A percentile compares a stretch with the other conserved stretches of the same genome.
These are phyloP conservation scores for Prinia subflava DNA, from an alignment of 2,113 vertebrate species.

Conservation along the genomic window DNA sequence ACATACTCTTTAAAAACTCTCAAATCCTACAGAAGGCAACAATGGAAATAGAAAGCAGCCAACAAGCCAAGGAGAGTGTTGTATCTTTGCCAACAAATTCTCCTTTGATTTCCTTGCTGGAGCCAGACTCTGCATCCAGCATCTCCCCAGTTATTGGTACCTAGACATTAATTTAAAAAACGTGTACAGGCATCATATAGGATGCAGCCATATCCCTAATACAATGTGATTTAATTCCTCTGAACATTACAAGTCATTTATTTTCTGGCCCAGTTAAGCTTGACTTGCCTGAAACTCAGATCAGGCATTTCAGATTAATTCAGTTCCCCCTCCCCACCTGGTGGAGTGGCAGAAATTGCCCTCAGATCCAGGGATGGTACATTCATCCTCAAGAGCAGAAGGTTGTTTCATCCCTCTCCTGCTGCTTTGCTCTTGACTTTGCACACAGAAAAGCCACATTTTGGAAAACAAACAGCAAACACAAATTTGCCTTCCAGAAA, in stretches of 20 bases:
- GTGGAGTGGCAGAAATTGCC: background rate
- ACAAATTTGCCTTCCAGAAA: background rate
- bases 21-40: background rate
- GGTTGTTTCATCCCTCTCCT: background rate
- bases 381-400: background rate
- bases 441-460: fast-evolving
- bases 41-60: background rate
- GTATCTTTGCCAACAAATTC: background rate
- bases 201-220: background rate
- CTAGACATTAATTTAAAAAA: background rate
- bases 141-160: background rate
- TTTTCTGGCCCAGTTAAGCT: background rate
- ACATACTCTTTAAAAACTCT: background rate
- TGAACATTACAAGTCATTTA: background rate
- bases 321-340: background rate
- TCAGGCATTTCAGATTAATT: background rate
- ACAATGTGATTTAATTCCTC: background rate
- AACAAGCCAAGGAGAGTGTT: background rate
- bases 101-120: background rate
- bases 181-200: background rate
- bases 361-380: background rate
- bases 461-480: background rate
- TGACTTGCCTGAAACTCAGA: background rate
- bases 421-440: background rate
- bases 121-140: background rate